phyloP scores from a whole-genome alignment of 1,140 invertebrate genomes.

The Mylabris phalerata region DNA sequence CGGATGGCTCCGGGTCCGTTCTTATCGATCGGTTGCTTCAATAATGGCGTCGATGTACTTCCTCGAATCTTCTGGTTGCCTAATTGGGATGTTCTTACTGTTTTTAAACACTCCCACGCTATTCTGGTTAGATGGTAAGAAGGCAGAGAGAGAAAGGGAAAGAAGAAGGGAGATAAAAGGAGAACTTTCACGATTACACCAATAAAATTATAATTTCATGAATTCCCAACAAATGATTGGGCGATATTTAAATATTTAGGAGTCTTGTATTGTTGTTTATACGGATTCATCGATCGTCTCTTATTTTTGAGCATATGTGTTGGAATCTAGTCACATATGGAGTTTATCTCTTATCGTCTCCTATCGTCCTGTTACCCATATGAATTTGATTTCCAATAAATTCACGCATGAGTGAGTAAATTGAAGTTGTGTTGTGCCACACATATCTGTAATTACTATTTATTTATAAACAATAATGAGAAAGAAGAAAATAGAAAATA shows the following conservation, averaged over 20 bases:
- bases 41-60: neutral
- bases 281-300: neutral
- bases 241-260: neutral
- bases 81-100: neutral
- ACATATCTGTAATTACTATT: too few relatives aligned
- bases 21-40: neutral
- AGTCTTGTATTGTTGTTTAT: neutral
- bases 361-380: slow-evolving; percentile 32
- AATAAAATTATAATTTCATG: neutral
- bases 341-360: slow-evolving; percentile 6
- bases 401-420: slow-evolving; percentile 32
- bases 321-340: slow-evolving; percentile 7
- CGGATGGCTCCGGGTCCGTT: neutral
- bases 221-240: neutral
- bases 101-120: slow-evolving; percentile 26
- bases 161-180: neutral
- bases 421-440: neutral
- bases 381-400: slow-evolving; percentile 39
- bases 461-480: too few relatives aligned
- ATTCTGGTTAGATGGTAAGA: neutral
- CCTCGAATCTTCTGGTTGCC: neutral
- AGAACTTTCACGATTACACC: neutral
- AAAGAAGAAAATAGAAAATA: too few relatives aligned
- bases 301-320: slow-evolving; percentile 3
- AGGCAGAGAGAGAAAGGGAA: too few relatives aligned